phyloP scores from a whole-genome alignment of 1,140 invertebrate species.

The Drosophila yakuba region DNA sequence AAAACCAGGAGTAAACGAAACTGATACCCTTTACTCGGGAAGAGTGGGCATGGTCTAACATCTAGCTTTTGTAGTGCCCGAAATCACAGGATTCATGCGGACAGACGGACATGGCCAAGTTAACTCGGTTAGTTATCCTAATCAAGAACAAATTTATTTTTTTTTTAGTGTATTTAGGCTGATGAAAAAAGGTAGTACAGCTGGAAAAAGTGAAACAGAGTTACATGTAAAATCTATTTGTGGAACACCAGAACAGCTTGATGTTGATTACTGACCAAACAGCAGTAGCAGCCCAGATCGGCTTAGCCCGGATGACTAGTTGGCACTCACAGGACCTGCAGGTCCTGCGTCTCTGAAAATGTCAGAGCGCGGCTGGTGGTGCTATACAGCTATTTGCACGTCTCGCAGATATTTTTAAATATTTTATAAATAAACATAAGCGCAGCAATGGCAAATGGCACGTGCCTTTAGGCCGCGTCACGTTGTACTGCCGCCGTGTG shows the following conservation, averaged over 20 bases:
- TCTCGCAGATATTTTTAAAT: constrained; percentile 74
- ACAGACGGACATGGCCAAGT: no score
- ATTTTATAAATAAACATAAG: constrained; percentile 80
- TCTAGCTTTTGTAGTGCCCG: no score
- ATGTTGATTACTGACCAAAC: constrained; percentile 37
- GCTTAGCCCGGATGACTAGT: constrained; percentile 19
- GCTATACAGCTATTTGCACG: constrained; percentile 64
- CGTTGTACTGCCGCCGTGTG: constrained; percentile 55
- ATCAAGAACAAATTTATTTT: not conserved
- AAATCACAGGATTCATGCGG: no score
- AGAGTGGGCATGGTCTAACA: no score
- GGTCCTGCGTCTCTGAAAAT: constrained; percentile 42
- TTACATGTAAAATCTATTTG: constrained; percentile 17
- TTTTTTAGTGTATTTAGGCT: not conserved
- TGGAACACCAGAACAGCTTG: constrained; percentile 7
- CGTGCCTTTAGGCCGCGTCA: constrained; percentile 58
- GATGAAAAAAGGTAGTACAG: not conserved
- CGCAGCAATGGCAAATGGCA: constrained; percentile 38
- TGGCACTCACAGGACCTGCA: not conserved
- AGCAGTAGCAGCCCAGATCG: constrained; percentile 19
- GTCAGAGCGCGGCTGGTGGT: constrained; percentile 41
- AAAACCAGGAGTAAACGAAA: no score
- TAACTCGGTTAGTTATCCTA: no score
- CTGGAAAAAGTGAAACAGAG: not conserved
- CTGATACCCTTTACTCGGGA: no score